Conservation (phyloP, 2,888 invertebrate genomes). For the Thymelicus sylvestris region DNA sequence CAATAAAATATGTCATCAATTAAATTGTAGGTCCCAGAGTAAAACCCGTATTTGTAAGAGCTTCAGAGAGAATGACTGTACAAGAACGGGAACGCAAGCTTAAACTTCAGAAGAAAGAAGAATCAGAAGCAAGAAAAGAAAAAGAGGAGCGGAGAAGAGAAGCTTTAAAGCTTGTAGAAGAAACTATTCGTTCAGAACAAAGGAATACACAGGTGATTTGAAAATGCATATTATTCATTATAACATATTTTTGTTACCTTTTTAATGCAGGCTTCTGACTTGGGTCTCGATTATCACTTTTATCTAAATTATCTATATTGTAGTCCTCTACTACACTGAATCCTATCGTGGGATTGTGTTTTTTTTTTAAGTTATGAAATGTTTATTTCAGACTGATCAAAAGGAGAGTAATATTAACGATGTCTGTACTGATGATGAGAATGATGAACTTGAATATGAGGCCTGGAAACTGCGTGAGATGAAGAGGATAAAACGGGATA, state of each 20-base stretch:
- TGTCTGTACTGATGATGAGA: conserved; percentile 97
- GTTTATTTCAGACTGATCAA: conserved; percentile 81
- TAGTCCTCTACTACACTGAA: no score
- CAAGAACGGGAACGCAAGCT: conserved; percentile 97
- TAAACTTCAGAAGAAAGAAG: conserved; percentile 92
- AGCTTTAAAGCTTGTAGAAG: conserved; percentile 95
- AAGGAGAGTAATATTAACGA: conserved; percentile 92
- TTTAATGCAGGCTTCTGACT: no score
- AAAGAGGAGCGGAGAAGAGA: conserved; percentile 95
- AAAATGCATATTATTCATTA: not conserved
- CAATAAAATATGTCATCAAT: no score
- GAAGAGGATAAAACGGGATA: conserved; percentile 97
- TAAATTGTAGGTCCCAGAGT: conserved; percentile 89
- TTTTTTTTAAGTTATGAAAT: not conserved
- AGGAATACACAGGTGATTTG: conserved; percentile 80
- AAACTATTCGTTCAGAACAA: conserved; percentile 93
- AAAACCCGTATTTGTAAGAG: conserved; percentile 97
- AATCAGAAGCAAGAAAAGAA: conserved; percentile 92
- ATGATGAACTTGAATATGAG: conserved; percentile 98
- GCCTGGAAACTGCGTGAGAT: conserved; percentile 99
- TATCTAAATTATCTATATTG: no score
- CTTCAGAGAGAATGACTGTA: conserved; percentile 96
- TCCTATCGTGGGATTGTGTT: no score
- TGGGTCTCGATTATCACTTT: no score
- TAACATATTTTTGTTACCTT: no score